phyloP scores from a whole-genome alignment of 2,113 vertebrate species.

The Cebidichthys violaceus region DNA sequence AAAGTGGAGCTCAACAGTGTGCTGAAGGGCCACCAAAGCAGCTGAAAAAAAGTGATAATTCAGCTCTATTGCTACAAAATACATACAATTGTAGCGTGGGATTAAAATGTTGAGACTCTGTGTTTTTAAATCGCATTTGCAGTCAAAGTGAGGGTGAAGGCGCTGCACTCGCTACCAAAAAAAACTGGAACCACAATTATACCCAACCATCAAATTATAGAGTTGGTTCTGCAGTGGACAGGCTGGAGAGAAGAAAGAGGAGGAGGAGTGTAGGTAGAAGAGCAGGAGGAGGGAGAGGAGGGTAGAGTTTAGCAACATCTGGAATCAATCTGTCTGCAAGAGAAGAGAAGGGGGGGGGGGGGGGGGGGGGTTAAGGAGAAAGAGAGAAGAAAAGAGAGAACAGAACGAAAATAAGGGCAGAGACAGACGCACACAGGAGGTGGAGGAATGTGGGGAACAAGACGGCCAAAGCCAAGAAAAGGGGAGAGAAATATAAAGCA shows the following conservation, averaged over 20 bases:
- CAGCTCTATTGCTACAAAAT: not conserved
- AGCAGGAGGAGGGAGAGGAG: conserved; percentile 45
- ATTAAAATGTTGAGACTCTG: not conserved
- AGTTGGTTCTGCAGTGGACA: conserved; percentile 51
- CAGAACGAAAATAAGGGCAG: conserved; percentile 56
- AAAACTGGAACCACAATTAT: conserved; percentile 61
- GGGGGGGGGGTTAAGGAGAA: conserved; percentile 17
- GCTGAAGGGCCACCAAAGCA: not conserved
- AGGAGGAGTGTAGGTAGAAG: conserved; percentile 50
- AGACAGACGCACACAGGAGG: conserved; percentile 36
- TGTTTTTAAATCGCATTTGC: not conserved
- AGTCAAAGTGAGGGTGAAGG: conserved; percentile 12
- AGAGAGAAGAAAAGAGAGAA: conserved; percentile 45
- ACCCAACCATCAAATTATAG: conserved; percentile 65
- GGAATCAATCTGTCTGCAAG: conserved; percentile 82
- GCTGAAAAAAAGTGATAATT: not conserved
- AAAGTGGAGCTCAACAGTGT: not conserved
- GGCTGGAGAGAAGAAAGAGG: conserved; percentile 30
- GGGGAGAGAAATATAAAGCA: conserved; percentile 57
- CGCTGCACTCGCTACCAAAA: not conserved
- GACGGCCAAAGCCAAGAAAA: conserved; percentile 53
- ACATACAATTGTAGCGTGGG: not conserved
- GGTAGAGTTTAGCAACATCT: conserved; percentile 80
- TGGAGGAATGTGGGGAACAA: conserved; percentile 64
- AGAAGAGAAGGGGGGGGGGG: conserved; percentile 15